Evolutionary conservation across 2,113 vertebrate genomes (phyloP), one percentile per base, ranked within the genome.

Genomic region (Campylomormyrus numenius): DNA sequence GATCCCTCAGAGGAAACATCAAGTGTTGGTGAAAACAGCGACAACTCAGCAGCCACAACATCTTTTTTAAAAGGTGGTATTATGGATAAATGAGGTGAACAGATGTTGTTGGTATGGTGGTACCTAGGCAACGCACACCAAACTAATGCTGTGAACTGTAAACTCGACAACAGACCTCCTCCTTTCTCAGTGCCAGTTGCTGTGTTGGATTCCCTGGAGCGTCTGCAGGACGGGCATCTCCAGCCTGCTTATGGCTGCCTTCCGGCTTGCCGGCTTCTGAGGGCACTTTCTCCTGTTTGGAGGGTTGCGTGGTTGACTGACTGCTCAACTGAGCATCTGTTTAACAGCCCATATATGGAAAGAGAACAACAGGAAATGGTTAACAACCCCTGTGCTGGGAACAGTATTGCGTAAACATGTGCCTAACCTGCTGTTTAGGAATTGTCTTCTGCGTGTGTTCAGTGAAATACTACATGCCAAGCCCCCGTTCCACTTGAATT

Each of bases 301-400:
- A 1, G 5, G 77, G 91, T 89, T 91, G 93, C 93, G 96, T 93
- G 90, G 92, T 3, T 1, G 94, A 88, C 11, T 66, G 93, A 74
- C 92, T 94, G 62, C 96, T 96, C 92, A 90, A 87, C 10, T 93
- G 88, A 48, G 94, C 66, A 10, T 77, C 89, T 35, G 93, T 91
- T 86, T 94, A 92, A 91, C 91, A 62, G 48, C 93, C 94, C 4
- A 91, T 97, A 97, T 92, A 56, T 91, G 94, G 85, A 52, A 53
- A 39, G 21, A 90, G 70, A 19, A 80, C 74, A 80, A 42, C 35
- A 80, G 35, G 17, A 80, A 39, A 80, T 42, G 31, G 35, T 80
- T 35, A 80, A 42, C 2, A 19, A 39, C 35, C 35, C 31, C 74
- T 19, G 13, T 42, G 35, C 31, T 80, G 74, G 74, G 74, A 19